Evolutionary conservation across 2,113 vertebrate species (phyloP), one percentile per base, ranked within the genome.

Genomic region (Poecilia latipinna): DNA sequence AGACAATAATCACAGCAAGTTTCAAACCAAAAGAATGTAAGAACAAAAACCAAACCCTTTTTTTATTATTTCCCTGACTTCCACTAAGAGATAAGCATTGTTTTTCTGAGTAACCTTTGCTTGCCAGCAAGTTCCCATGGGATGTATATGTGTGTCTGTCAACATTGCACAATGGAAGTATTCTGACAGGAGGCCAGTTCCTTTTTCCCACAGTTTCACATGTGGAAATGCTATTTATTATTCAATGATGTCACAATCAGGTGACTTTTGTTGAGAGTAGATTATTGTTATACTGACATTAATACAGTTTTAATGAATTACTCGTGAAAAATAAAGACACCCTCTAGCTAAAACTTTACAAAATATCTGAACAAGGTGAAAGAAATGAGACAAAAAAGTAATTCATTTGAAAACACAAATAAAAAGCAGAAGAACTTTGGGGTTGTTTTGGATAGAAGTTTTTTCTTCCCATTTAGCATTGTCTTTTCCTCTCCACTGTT

Each of bases 121-220:
- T 54, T 83, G 83, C 72, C 84, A 83, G 54, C 66, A 65, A 42
- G 88, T 93, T 95, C 93, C 90, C 93, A 93, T 91, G 87, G 80
- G 75, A 60, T 29, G 33, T 28, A 61, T 48, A 35, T 65, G 62
- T 37, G 63, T 29, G 31, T 42, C 37, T 51, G 77, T 88, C 80
- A 75, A 39, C 75, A 71, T 91, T 88, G 79, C 84, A 93, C 90
- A 91, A 85, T 92, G 44, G 78, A 3, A 63, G 78, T 72, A 85
- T 91, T 86, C 85, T 93, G 92, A 88, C 87, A 87, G 61, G 35
- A 83, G 65, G 75, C 70, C 65, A 79, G 57, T 89, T 90, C 82
- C 70, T 79, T 82, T 89, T 92, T 93, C 91, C 91, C 92, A 93
- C 85, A 88, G 70, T 83, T 87, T 75, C 22, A 75, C 61, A 84